These are phyloP conservation scores for Caenorhabditis macrosperma DNA, from an alignment of 2,888 invertebrate genomes.

Conservation along the genomic window DNA sequence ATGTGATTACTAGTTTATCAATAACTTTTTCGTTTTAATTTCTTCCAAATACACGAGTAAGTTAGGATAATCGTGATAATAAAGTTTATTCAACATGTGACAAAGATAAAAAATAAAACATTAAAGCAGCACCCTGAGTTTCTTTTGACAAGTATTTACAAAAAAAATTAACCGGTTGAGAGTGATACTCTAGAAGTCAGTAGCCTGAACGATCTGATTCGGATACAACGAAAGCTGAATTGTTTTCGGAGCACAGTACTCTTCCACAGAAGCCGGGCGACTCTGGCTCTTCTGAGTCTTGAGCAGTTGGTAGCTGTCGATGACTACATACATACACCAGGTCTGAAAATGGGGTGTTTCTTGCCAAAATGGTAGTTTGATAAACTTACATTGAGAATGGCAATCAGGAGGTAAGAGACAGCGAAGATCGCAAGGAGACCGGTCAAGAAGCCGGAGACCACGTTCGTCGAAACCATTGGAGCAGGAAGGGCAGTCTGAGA, in stretches of 20 bases:
- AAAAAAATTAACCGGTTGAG: constrained; percentile 6
- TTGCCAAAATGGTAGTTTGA: too few relatives aligned
- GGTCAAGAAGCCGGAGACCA: constrained; percentile 40
- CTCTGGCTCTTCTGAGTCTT: constrained; percentile 20
- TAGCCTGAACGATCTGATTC: constrained; percentile 53
- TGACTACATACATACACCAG: constrained; percentile 55
- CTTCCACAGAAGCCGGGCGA: constrained; percentile 20
- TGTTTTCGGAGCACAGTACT: constrained; percentile 53
- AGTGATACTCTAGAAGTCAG: constrained; percentile 45
- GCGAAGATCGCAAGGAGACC: constrained; percentile 45
- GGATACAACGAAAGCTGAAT: constrained; percentile 50
- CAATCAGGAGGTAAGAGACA: constrained; percentile 24
- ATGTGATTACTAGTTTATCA: constrained; percentile 83
- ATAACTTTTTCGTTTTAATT: background rate
- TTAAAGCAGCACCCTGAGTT: constrained; percentile 43
- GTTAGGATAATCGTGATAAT: too few relatives aligned
- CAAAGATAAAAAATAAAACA: constrained; percentile 16
- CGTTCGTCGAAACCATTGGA: constrained; percentile 41
- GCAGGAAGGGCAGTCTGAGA: constrained; percentile 45
- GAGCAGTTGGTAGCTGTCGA: constrained; percentile 51
- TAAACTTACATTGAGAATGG: constrained; percentile 50
- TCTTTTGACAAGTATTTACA: constrained; percentile 24
- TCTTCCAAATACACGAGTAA: background rate
- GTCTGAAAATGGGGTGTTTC: constrained; percentile 39
- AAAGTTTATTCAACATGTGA: constrained; percentile 1